Percentiles rank a stretch among this genome's conserved stretches.
Conservation (phyloP, 30 jellyfish, hydroid and myxozoan genomes). For the Mastigias papua region DNA sequence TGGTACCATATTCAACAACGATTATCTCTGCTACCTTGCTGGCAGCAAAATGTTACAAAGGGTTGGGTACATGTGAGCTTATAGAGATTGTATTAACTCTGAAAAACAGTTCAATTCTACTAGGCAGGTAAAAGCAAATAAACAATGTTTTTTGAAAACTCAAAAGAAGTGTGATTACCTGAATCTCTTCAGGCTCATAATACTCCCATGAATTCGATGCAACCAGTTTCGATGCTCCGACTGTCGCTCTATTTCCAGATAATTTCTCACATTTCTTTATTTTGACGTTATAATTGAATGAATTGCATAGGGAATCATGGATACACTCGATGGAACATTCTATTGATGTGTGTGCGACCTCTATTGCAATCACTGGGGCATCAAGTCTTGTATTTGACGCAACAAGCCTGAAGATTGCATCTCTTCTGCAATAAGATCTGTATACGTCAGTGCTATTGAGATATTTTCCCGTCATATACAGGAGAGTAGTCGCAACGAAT, state of each 20-base stretch:
- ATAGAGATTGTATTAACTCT: no score
- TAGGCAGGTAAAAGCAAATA: no score
- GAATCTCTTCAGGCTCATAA: conserved; percentile 5
- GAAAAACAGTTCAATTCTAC: no score
- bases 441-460: background rate
- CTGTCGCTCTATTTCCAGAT: conserved; percentile 8
- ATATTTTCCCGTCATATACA: background rate
- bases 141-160: no score
- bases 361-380: background rate
- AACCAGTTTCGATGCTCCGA: background rate
- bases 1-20: no score
- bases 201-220: conserved; percentile 11
- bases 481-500: background rate
- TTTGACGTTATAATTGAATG: background rate
- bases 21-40: no score
- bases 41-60: no score
- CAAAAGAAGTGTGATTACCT: background rate
- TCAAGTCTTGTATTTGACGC: background rate
- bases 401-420: background rate
- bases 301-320: background rate
- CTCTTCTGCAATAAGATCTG: conserved; percentile 8
- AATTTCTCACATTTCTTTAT: conserved; percentile 12
- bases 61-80: no score
- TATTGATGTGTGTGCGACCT: background rate
- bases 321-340: background rate